Evolutionary conservation across 2,888 invertebrate genomes (phyloP).

Genomic region (Synergus itoensis): DNA sequence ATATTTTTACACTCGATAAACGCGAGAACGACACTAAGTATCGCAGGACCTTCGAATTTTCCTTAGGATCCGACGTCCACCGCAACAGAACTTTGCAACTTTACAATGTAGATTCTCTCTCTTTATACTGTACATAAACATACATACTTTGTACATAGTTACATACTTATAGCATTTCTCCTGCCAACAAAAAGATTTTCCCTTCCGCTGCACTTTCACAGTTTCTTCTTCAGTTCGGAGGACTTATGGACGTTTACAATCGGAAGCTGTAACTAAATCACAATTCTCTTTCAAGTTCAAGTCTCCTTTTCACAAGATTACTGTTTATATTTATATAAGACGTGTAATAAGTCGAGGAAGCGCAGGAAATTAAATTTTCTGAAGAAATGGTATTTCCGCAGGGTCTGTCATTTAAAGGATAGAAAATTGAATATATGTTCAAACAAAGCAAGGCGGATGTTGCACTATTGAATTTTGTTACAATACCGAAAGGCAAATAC

Average conservation of each 20-base stretch:
- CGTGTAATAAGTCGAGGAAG: not conserved
- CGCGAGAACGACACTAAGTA: conserved; percentile 48
- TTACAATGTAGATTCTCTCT: conserved; percentile 6
- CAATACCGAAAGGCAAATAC: not conserved
- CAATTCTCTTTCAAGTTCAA: conserved; percentile 30
- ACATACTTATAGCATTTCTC: conserved; percentile 14
- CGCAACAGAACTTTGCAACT: conserved; percentile 46
- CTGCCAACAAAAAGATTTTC: conserved; percentile 3
- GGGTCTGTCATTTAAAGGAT: not conserved
- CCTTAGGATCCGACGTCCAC: conserved; percentile 30
- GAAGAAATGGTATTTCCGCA: not conserved
- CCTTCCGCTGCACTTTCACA: conserved; percentile 18
- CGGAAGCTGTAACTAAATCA: conserved; percentile 38
- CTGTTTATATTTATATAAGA: not conserved
- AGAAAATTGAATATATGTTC: not conserved
- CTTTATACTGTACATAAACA: not conserved
- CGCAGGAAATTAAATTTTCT: not conserved
- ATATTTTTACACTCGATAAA: conserved; percentile 57
- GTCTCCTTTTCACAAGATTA: conserved; percentile 17
- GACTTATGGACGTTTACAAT: conserved; percentile 28
- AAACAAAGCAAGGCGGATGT: not conserved
- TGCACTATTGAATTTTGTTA: not conserved
- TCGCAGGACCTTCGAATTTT: conserved; percentile 46
- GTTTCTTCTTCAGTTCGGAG: conserved; percentile 22
- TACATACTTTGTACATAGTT: not conserved